Percentiles rank a stretch among this genome's conserved stretches.
These are phyloP conservation scores for Drosophila rellima DNA, from an alignment of 2,888 invertebrate genomes.

Conservation along the genomic window DNA sequence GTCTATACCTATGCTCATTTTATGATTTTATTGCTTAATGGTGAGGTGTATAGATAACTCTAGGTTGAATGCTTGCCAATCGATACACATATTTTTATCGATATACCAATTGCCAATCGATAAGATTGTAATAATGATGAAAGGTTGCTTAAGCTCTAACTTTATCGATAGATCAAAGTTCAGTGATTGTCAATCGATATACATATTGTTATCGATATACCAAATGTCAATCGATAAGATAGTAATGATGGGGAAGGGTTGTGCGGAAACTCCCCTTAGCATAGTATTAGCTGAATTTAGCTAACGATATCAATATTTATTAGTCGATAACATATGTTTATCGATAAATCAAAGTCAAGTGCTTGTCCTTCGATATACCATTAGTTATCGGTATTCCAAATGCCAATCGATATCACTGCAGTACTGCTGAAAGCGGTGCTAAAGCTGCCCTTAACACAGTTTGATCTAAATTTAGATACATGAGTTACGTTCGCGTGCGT, in stretches of 20 bases:
- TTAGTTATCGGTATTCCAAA: not conserved
- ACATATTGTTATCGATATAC: not conserved
- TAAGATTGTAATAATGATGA: too few relatives aligned
- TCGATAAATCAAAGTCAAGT: too few relatives aligned
- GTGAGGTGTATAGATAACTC: not conserved
- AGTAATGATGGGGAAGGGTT: too few relatives aligned
- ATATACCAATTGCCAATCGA: too few relatives aligned
- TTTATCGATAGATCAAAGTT: not conserved
- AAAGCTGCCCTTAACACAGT: slow-evolving; percentile 1
- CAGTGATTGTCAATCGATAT: too few relatives aligned
- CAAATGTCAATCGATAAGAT: not conserved
- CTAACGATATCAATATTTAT: too few relatives aligned
- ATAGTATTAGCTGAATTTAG: too few relatives aligned
- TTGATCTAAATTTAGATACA: slow-evolving; percentile 38
- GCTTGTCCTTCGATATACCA: not conserved
- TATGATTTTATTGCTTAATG: not conserved
- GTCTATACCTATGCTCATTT: not conserved
- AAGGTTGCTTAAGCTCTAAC: too few relatives aligned
- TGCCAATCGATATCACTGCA: slow-evolving; percentile 6
- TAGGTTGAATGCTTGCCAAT: not conserved
- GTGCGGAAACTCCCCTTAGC: too few relatives aligned
- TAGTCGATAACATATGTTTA: too few relatives aligned
- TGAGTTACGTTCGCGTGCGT: slow-evolving; percentile 39
- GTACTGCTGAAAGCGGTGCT: not conserved
- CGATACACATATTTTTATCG: not conserved